Evolutionary conservation across 2,797 vertebrate genomes (phyloP), one percentile per base, ranked within the genome.

Genomic region (Petrocephalus schoutedeni): DNA sequence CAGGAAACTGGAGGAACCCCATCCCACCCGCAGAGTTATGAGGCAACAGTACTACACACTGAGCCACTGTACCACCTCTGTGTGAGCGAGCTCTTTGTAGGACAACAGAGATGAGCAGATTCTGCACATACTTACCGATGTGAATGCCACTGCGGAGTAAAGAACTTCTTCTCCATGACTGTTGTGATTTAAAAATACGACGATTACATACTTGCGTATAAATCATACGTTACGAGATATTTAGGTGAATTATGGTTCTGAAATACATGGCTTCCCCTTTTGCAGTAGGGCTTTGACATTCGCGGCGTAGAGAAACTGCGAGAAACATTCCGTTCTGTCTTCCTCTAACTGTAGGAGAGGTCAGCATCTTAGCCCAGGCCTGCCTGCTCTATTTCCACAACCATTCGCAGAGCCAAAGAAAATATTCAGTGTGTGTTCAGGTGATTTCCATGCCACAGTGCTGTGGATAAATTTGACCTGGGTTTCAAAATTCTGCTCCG

Each of bases 351-450:
- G 64, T 87, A 64, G 49, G 41, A 71, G 58, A 74, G 61, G 19
- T 56, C 21, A 74, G 23, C 51, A 7, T 51, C 59, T 87, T 56
- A 51, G 21, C 14, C 14, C 16, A 87, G 86, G 28, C n/a, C 64
- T 23, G 64, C 12, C 58, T 54, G 64, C 64, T 56, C 23, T 51
- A 87, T 74, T 71, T 87, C 54, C 28, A 87, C 45, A 87, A 28
- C 58, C 49, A 4, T 71, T 49, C 3, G 23, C 19, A 12, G n/a
- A 32, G 86, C 86, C 86, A 87, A 87, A 28, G 64, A 54, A 87
- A 87, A 87, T 56, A 71, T 19, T 53, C 61, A n/a, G n/a, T 87
- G 86, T 87, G 86, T 74, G 41, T 87, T 54, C 86, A 87, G 61
- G 86, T 74, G 86, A 87, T 71, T 74, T 87, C 86, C 86, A 71